A percentile compares a stretch with the other conserved stretches of the same genome.
Evolutionary conservation across 2,888 invertebrate species (phyloP).

Genomic region (Lottia gigantea): DNA sequence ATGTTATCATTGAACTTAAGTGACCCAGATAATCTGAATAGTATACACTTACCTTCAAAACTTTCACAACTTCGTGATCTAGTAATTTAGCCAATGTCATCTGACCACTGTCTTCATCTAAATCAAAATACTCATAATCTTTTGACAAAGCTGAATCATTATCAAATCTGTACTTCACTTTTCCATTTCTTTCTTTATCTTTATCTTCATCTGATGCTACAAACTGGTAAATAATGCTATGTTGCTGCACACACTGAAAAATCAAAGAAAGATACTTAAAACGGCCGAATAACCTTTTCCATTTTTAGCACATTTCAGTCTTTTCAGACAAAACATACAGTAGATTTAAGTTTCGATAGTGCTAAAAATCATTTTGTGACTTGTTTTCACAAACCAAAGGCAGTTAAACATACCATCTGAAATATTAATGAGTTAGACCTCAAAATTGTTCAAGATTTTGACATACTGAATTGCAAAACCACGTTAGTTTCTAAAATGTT

Average conservation of each 20-base stretch:
- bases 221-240: conserved; percentile 17
- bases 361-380: too few relatives aligned
- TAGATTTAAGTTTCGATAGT: too few relatives aligned
- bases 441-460: too few relatives aligned
- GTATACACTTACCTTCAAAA: neutral
- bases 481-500: too few relatives aligned
- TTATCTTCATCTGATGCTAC: conserved; percentile 18
- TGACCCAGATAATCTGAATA: too few relatives aligned
- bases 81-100: neutral
- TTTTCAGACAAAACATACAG: too few relatives aligned
- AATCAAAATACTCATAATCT: conserved; percentile 23
- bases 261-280: neutral
- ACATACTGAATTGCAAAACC: too few relatives aligned
- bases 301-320: too few relatives aligned
- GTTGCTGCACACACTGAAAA: conserved; percentile 23
- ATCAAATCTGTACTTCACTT: conserved; percentile 8
- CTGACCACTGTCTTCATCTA: neutral
- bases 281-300: neutral
- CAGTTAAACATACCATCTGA: too few relatives aligned
- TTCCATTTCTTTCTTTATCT: conserved; percentile 15
- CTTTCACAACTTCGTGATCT: neutral
- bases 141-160: conserved; percentile 22
- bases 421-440: too few relatives aligned
- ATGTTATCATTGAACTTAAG: too few relatives aligned
- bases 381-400: too few relatives aligned